A percentile compares a stretch with the other conserved stretches of the same genome.
These are phyloP conservation scores for Aphelenchoides besseyi DNA, from an alignment of 1,140 invertebrate genomes.

Conservation along the genomic window DNA sequence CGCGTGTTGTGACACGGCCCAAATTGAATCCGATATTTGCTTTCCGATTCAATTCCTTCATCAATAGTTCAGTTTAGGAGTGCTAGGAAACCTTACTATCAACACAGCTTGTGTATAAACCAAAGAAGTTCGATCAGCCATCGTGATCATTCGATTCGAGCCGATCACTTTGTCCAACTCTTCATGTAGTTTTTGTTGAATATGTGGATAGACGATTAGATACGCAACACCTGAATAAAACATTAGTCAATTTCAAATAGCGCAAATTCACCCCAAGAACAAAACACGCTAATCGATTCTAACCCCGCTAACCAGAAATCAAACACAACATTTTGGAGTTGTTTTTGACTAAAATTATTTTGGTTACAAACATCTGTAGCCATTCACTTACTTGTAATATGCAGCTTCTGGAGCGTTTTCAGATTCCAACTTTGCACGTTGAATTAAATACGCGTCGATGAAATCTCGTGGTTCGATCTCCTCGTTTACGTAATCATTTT, in stretches of 20 bases:
- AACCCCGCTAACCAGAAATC: constrained; percentile 21
- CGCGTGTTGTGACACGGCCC: not conserved
- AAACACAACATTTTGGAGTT: not conserved
- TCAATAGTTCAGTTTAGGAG: no score
- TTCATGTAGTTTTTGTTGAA: constrained; percentile 23
- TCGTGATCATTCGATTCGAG: constrained; percentile 16
- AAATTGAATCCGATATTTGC: not conserved
- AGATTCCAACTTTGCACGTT: not conserved
- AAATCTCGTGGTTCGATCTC: constrained; percentile 6
- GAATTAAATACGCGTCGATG: not conserved
- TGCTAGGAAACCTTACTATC: not conserved
- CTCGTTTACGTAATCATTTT: not conserved
- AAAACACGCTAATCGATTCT: constrained; percentile 1
- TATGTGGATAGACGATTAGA: constrained; percentile 14
- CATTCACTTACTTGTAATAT: constrained; percentile 11
- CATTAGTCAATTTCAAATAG: not conserved
- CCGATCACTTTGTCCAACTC: constrained; percentile 20
- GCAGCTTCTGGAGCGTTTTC: not conserved
- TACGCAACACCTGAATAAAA: constrained; percentile 15
- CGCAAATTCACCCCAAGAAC: not conserved
- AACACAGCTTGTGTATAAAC: constrained; percentile 11
- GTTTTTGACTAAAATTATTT: constrained; percentile 5
- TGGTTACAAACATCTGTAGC: not conserved
- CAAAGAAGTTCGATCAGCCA: constrained; percentile 6
- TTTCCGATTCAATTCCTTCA: no score